Evolutionary conservation across 2,113 vertebrate species (phyloP).

Genomic region (Catharus bicknelli): DNA sequence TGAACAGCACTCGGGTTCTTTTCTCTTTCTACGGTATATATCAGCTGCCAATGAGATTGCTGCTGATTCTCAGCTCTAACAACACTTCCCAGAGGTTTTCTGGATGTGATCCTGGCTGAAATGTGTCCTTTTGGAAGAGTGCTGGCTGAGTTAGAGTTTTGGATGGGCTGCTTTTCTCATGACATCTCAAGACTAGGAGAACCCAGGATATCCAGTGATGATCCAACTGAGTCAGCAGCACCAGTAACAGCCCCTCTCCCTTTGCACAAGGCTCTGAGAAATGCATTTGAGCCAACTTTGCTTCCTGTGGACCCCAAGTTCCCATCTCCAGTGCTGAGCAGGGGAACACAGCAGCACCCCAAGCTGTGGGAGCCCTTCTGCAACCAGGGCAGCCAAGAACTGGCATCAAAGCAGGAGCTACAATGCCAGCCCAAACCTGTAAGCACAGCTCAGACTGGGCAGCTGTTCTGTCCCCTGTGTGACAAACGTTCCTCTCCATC

Average conservation of each 20-base stretch:
- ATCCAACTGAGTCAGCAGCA: neutral
- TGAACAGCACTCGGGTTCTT: fast-evolving
- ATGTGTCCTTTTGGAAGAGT: neutral
- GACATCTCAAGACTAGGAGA: fast-evolving
- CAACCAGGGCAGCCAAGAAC: neutral
- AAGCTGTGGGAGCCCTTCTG: neutral
- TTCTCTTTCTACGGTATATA: neutral
- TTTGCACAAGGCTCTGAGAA: neutral
- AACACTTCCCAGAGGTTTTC: neutral
- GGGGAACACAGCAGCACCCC: neutral
- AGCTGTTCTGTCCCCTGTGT: neutral
- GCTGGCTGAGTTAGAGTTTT: neutral
- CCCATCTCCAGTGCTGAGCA: neutral
- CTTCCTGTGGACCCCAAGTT: neutral
- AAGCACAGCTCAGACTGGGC: neutral
- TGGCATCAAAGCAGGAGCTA: neutral
- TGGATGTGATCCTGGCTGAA: neutral
- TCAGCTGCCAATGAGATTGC: neutral
- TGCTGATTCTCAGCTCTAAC: neutral
- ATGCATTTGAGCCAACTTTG: neutral
- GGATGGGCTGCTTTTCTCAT: neutral
- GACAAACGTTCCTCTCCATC: neutral
- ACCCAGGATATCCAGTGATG: neutral
- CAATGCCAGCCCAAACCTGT: neutral
- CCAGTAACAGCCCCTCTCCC: neutral